These are phyloP conservation scores for Anolis sagrei DNA, from an alignment of 2,113 vertebrate genomes.

Conservation along the genomic window DNA sequence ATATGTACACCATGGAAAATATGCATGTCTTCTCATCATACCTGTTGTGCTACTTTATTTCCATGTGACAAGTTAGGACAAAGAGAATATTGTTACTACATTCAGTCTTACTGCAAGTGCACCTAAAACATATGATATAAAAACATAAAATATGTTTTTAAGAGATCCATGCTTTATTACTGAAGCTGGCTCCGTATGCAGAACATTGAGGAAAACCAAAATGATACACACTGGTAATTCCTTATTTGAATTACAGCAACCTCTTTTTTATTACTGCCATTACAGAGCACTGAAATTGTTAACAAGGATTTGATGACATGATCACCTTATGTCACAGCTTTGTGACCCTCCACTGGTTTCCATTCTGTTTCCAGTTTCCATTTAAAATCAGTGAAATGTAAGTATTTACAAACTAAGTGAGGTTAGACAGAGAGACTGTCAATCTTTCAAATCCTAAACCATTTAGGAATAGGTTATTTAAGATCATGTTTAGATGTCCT, in stretches of 20 bases:
- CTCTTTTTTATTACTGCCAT: neutral
- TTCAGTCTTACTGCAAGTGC: no score
- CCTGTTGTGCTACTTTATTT: neutral
- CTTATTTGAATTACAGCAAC: neutral
- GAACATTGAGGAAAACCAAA: conserved; percentile 12
- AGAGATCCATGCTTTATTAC: neutral
- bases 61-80: neutral
- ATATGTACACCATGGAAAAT: neutral
- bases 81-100: neutral
- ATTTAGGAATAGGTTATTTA: neutral
- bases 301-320: neutral
- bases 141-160: neutral
- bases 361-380: neutral
- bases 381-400: neutral
- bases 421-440: no score
- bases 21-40: neutral
- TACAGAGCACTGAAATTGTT: neutral
- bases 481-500: neutral
- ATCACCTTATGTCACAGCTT: neutral
- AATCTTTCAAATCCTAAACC: neutral
- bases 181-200: conserved; percentile 2
- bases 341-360: neutral
- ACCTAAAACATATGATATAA: neutral
- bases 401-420: no score
- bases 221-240: neutral